Evolutionary conservation across 2,113 vertebrate genomes (phyloP).

Genomic region (Nibea albiflora): DNA sequence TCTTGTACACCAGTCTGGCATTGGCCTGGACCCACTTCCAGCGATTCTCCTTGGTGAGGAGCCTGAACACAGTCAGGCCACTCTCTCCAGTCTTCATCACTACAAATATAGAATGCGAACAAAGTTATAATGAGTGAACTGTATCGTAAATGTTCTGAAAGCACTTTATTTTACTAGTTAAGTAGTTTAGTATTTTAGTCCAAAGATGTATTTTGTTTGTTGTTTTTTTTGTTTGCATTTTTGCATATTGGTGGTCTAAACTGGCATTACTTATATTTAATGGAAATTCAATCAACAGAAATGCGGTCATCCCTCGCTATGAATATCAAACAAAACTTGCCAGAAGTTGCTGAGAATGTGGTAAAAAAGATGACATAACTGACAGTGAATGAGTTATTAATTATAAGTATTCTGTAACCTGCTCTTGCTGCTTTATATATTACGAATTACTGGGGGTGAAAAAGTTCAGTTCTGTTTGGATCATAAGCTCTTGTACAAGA

Average conservation of each 20-base stretch:
- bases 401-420: background rate
- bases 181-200: background rate
- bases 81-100: conserved; percentile 86
- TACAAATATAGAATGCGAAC: conserved; percentile 43
- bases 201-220: background rate
- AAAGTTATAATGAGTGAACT: background rate
- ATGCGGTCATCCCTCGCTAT: no score
- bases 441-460: background rate
- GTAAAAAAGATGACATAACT: background rate
- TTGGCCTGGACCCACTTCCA: conserved; percentile 87
- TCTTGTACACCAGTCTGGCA: conserved; percentile 82
- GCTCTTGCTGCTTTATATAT: background rate
- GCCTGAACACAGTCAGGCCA: conserved; percentile 79
- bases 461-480: background rate
- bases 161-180: background rate
- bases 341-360: background rate
- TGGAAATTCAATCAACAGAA: background rate
- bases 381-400: background rate
- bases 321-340: no score
- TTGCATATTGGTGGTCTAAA: background rate
- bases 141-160: background rate
- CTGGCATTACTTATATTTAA: background rate
- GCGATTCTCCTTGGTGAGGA: conserved; percentile 82
- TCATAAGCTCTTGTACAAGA: background rate
- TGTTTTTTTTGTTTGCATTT: background rate